These are phyloP conservation scores for Percopsis transmontana DNA, from an alignment of 2,113 vertebrate species.

Conservation along the genomic window DNA sequence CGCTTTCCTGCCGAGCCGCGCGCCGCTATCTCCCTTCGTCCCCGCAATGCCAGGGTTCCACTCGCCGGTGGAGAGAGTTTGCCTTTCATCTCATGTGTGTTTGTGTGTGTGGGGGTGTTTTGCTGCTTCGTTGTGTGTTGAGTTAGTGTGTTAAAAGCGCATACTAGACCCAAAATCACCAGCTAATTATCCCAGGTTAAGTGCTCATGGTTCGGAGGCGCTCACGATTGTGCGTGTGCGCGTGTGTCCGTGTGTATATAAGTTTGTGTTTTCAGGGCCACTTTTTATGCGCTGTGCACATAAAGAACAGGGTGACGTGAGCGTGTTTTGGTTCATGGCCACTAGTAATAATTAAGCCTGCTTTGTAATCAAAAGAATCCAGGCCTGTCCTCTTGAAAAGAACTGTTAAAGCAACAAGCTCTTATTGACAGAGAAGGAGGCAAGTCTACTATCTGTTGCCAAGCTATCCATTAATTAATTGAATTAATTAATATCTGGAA, in stretches of 20 bases:
- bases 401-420: not conserved
- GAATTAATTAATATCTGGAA: not conserved
- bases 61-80: no score
- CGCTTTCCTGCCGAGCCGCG: constrained; percentile 51
- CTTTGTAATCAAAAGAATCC: not conserved
- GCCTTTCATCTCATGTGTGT: constrained; percentile 38
- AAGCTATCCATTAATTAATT: not conserved
- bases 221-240: not conserved
- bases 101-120: not conserved
- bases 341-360: not conserved
- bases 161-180: not conserved
- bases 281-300: not conserved
- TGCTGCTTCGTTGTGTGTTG: not conserved
- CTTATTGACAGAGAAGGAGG: not conserved
- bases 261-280: not conserved
- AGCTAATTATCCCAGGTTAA: not conserved
- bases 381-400: not conserved
- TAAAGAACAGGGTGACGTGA: not conserved
- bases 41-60: constrained; percentile 59
- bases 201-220: not conserved
- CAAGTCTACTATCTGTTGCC: not conserved
- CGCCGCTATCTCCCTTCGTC: constrained; percentile 51
- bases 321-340: not conserved
- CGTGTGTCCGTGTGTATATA: constrained; percentile 2
- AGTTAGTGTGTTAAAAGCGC: not conserved